Conservation (phyloP, 2,113 vertebrate genomes). For the Addax nasomaculatus region DNA sequence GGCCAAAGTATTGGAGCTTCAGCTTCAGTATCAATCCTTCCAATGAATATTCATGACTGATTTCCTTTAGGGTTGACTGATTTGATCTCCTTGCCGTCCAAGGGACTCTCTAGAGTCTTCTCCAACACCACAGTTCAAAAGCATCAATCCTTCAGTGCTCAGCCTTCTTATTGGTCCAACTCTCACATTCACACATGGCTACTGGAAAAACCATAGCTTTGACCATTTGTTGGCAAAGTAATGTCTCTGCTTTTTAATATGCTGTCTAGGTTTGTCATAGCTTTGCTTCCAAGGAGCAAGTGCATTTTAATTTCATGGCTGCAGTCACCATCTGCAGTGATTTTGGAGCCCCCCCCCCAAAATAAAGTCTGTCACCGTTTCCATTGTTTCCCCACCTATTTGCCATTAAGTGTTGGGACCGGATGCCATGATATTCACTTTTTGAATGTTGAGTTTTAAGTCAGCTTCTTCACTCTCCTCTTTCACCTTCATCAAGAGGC, state of each 20-base stretch:
- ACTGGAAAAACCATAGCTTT: not conserved
- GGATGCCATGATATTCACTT: not conserved
- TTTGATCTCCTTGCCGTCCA: not conserved
- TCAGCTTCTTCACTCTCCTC: not conserved
- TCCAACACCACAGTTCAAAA: not conserved
- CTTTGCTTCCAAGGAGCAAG: not conserved
- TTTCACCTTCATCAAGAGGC: not conserved
- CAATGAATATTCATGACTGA: not conserved
- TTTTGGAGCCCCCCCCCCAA: not conserved
- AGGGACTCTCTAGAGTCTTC: not conserved
- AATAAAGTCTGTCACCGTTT: not conserved
- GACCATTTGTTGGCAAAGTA: not conserved
- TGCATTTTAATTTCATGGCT: accelerated
- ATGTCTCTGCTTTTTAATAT: not conserved
- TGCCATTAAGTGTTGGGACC: not conserved
- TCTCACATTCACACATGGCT: not conserved
- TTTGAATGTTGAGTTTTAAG: not conserved
- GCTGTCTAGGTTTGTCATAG: not conserved
- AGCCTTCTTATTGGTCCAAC: not conserved
- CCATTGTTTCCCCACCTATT: not conserved
- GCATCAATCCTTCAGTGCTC: not conserved
- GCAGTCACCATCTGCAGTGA: not conserved
- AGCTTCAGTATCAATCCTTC: not conserved
- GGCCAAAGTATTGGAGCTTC: not conserved
- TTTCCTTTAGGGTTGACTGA: not conserved